Base-by-base conservation (phyloP, 1,140 invertebrate species). In the Macrotrachela quadricornifera region DNA sequence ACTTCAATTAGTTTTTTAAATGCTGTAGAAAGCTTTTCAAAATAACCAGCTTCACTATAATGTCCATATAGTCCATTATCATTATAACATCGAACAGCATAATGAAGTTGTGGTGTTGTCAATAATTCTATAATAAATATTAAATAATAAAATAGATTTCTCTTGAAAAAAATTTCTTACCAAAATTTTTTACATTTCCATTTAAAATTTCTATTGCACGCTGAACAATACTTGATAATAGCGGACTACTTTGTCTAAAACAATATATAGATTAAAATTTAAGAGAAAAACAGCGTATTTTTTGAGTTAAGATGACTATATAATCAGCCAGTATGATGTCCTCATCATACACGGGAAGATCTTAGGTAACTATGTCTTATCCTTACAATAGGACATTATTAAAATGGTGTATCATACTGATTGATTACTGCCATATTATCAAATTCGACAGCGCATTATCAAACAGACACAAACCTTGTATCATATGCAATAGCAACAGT, bases 81-180 rank as follows among this genome's bases (percentile, higher is more conserved):
- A 59, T 90, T 91, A n/a, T 71, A 69, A 62, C 80, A 82, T 41
- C 76, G 74, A 0, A 94, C 85, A 59, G 86, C 77, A 67, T 79
- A 94, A 66, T 94, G 88, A 10, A 95, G 70, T 69, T 90, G 83
- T 3, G 88, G 88, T 0, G 90, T 95, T 6, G 84, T 85, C 10
- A 92, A 75, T 11, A 87, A 42, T 60, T 65, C 21, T 67, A 50
- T 39, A 10, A 49, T 51, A n/a, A n/a, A n/a, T n/a, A n/a, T n/a
- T 37, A 50, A 16, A 3, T 4, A 42, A 3, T 13, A 6, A 42
- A 42, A 4, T 42, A 15, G 1, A 4, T 1, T 14, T 42, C 41
- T 42, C 2, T 42, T 3, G 4, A 14, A 1, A 14, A 13, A n/a
- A 54, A 36, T 14, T 49, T 44, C 38, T 39, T 46, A 37, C 46